A percentile compares a stretch with the other conserved stretches of the same genome.
Evolutionary conservation across 2,113 vertebrate species (phyloP).

Genomic region (Myrmecophaga tridactyla): DNA sequence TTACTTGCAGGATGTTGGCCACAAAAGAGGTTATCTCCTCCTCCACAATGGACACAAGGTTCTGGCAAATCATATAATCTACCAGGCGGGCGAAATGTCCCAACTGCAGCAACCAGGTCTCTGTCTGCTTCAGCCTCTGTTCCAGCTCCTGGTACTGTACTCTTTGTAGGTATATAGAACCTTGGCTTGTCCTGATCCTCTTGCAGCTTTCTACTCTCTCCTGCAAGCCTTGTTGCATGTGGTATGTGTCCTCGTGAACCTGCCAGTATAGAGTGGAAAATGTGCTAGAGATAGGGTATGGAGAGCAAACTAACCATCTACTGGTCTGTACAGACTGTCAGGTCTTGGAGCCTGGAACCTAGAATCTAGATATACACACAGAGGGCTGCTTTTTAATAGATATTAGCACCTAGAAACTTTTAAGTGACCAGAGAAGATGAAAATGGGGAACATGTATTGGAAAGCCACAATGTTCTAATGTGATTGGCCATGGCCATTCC

Average conservation of each 20-base stretch:
- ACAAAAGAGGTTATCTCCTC: conserved; percentile 80
- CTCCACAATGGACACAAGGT: conserved; percentile 79
- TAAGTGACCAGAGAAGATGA: background rate
- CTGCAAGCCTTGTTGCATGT: conserved; percentile 80
- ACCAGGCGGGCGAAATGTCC: conserved; percentile 83
- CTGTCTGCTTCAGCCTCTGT: conserved; percentile 68
- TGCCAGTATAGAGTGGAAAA: conserved; percentile 54
- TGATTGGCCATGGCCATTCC: background rate
- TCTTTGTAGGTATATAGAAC: conserved; percentile 78
- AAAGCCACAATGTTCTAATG: background rate
- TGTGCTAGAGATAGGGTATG: background rate
- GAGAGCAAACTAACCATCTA: background rate
- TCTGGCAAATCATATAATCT: conserved; percentile 84
- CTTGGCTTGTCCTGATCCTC: conserved; percentile 38
- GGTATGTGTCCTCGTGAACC: conserved; percentile 84
- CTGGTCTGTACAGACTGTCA: background rate
- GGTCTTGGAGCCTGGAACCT: background rate
- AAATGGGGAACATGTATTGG: background rate
- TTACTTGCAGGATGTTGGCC: conserved; percentile 81
- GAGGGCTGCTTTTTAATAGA: background rate
- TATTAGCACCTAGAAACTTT: background rate
- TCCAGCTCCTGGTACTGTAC: conserved; percentile 69
- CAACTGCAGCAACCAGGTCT: conserved; percentile 78
- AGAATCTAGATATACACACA: background rate
- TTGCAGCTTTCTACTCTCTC: conserved; percentile 69